Evolutionary conservation across 2,113 vertebrate genomes (phyloP), one percentile per base, ranked within the genome.

Genomic region (Heterotilapia buettikoferi): DNA sequence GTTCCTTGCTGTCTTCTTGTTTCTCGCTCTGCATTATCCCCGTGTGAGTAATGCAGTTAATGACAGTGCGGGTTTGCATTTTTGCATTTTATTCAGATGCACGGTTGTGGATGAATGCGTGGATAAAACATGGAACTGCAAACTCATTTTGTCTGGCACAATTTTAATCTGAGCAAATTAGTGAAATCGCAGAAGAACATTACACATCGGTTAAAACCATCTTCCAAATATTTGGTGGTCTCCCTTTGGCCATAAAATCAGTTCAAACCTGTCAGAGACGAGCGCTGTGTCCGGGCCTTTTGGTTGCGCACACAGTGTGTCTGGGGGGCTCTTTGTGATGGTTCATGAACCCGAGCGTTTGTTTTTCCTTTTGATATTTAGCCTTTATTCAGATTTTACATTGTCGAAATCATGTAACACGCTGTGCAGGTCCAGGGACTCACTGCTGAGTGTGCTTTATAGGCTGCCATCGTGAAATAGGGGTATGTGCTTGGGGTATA

Each of bases 111-210:
- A 71, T 68, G 33, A 13, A 73, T 47, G 24, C 3, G 5, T 5
- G 6, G 40, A 38, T 33, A 63, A 61, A 61, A 9, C 18, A 3
- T 3, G 36, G 21, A 61, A 21, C 38, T 61, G 19, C 0, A 11
- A 16, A 8, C 19, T 40, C 5, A 43, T 82, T 50, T 59, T 82
- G 80, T 84, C 36, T 68, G 33, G 53, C 16, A n/a, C 73, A 19
- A 0, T 61, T 61, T 63, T 11, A 36, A 63, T 19, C 5, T 19
- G 29, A 63, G 29, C 16, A 14, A 7, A 10, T 52, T 26, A 0
- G 13, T 26, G 21, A 16, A n/a, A 18, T 11, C 1, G 1, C 9
- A 26, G 36, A 10, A 29, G 40, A 45, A 29, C 9, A 29, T 45
- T 26, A 18, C 6, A 76, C 40, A 66, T 31, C 2, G 1, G 36